Base-by-base conservation (phyloP, 2,113 vertebrate genomes). In the Perca flavescens region DNA sequence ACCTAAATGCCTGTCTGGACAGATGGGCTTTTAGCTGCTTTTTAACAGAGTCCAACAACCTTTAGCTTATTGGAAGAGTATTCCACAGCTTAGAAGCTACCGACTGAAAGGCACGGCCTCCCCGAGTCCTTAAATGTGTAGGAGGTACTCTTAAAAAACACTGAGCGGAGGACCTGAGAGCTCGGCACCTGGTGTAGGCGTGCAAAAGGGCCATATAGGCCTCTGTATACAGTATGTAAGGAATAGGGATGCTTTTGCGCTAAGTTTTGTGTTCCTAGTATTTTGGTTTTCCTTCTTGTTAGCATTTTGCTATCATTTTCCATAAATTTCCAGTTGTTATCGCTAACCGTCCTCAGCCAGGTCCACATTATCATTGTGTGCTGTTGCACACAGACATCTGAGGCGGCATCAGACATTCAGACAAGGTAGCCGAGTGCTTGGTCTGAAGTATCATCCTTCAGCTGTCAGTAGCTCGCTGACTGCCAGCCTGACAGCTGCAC, bases 401-500 rank as follows among this genome's bases (percentile, higher is more conserved):
- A 80, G 0, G 57, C 25, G 63, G 61, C 54, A 68, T 79, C 75
- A 82, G 65, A 84, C 67, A 74, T 40, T 25, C 22, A 79, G 83
- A 84, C 70, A n/a, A 34, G 62, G 15, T 71, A 79, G 17, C 34
- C 58, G 81, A 90, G 69, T 36, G 62, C 77, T 77, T 1, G 7
- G 2, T 63, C 47, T 74, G 3, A 67, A 86, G 79, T 53, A 43
- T 63, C 63, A 62, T 64, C 66, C 63, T 60, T 82, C 83, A 90
- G 65, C 34, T 88, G 87, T 81, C 86, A 65, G 71, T 13, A 67
- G 49, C 74, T 83, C 46, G 34, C 34, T 47, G 49, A 66, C 80
- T 76, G 28, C 63, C 6, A 14, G n/a, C 25, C 76, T 88, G 87
- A 86, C 74, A 82, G 68, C 85, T 88, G 81, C 58, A 50, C 71